These are phyloP conservation scores for Pollenia labialis DNA, from an alignment of 2,888 invertebrate species.

Conservation along the genomic window DNA sequence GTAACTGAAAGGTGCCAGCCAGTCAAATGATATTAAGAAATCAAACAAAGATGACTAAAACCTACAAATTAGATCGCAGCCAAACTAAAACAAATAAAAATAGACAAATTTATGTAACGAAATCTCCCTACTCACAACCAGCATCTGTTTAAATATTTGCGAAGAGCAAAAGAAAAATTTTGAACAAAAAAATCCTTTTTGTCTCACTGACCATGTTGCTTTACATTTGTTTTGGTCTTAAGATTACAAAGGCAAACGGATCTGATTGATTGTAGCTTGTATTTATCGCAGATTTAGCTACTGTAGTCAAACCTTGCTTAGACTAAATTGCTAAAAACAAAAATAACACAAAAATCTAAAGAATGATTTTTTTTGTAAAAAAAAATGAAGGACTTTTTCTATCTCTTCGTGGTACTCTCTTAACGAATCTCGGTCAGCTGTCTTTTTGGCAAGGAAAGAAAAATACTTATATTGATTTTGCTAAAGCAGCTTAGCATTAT, in stretches of 20 bases:
- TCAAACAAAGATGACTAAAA: conserved; percentile 46
- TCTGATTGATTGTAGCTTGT: conserved; percentile 28
- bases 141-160: conserved; percentile 73
- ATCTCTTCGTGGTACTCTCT: background rate
- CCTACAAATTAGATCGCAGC: conserved; percentile 68
- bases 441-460: background rate
- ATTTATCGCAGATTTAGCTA: conserved; percentile 62
- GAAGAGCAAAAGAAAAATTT: background rate
- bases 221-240: conserved; percentile 32
- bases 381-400: conserved; percentile 3
- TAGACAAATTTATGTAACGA: conserved; percentile 1
- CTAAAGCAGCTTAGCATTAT: background rate
- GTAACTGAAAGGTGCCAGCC: conserved; percentile 48
- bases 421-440: conserved; percentile 43
- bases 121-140: background rate
- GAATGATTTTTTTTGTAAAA: conserved; percentile 21
- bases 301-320: conserved; percentile 66
- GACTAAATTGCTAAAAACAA: conserved; percentile 54
- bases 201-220: background rate
- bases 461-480: background rate
- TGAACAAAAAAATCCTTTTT: background rate
- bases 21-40: conserved; percentile 54
- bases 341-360: conserved; percentile 22
- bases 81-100: conserved; percentile 44
- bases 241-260: conserved; percentile 25